These are phyloP conservation scores for Calyptommatus sinebrachiatus DNA, from an alignment of 2,113 vertebrate species.

Conservation along the genomic window DNA sequence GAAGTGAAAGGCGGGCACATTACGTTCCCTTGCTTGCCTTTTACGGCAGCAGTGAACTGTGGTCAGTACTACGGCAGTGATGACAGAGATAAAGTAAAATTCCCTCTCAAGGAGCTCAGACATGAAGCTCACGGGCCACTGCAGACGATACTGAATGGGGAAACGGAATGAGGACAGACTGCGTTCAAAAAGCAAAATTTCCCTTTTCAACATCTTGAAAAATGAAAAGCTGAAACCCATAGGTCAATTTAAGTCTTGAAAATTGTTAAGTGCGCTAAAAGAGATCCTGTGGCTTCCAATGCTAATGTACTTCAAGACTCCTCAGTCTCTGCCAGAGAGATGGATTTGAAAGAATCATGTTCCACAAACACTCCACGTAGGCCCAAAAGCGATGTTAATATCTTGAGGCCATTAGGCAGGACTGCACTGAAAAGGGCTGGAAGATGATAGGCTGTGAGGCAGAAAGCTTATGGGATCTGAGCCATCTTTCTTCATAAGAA, in stretches of 20 bases:
- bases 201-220: background rate
- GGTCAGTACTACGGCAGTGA: background rate
- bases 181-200: background rate
- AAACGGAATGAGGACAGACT: background rate
- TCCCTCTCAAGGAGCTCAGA: background rate
- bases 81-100: background rate
- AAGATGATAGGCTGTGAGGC: no score
- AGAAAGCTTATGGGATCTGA: no score
- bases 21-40: background rate
- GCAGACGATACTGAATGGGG: background rate
- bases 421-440: no score
- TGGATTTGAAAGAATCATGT: background rate
- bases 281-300: background rate
- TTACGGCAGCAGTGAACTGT: background rate
- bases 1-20: conserved; percentile 1
- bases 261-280: background rate
- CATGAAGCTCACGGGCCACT: background rate
- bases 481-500: no score
- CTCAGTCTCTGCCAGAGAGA: background rate
- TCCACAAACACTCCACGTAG: no score
- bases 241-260: background rate
- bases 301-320: background rate
- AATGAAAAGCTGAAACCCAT: background rate
- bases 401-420: no score
- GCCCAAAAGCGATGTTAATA: no score